Evolutionary conservation across 92 coral and sea anemone genomes (phyloP), one percentile per base, ranked within the genome.

Genomic region (Siderastrea siderea): DNA sequence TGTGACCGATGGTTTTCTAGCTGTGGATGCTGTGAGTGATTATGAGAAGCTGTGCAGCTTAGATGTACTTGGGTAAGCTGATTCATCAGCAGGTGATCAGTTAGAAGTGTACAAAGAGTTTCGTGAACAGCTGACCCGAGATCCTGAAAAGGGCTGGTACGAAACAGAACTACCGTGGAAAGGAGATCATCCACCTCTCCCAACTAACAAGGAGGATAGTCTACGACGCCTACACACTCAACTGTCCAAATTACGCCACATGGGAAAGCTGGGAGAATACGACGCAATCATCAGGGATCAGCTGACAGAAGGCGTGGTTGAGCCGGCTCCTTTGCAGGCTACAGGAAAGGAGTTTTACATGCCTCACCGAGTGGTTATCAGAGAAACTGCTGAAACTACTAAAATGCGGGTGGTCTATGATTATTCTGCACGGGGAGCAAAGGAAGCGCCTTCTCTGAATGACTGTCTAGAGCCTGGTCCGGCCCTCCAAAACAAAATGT

Each of bases 401-500:
- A 44, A 64, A 57, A 7, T 79, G 2, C 75, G 73, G 12, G 61
- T 63, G 15, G 74, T 80, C 6, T 80, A 65, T 13, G 90, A 87
- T 71, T 68, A 63, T 16, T 87, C 90, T 59, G 86, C 87, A 13
- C 91, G 91, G 50, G 72, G 6, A 10, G 14, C 4, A 49, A 55
- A 81, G 70, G 58, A 10, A 10, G 1, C 75, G 7, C 82, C 91
- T 9, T 74, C 91, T 19, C 76, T 80, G 6, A 88, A 88, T 53
- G 91, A 88, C 11, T 88, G 91, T 15, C 82, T 82, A 5, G 68
- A 88, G 3, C 64, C 81, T 17, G 88, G 91, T 1, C 90, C 63
- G 3, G 59, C 86, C 26, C 80, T 87, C n/a, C 80, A 60, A 67
- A 87, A 87, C 50, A 80, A 71, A 58, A 53, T 83, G 8, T 54